Base-by-base conservation (phyloP, 2,797 vertebrate species). In the Ctenochaetus hawaiiensis region DNA sequence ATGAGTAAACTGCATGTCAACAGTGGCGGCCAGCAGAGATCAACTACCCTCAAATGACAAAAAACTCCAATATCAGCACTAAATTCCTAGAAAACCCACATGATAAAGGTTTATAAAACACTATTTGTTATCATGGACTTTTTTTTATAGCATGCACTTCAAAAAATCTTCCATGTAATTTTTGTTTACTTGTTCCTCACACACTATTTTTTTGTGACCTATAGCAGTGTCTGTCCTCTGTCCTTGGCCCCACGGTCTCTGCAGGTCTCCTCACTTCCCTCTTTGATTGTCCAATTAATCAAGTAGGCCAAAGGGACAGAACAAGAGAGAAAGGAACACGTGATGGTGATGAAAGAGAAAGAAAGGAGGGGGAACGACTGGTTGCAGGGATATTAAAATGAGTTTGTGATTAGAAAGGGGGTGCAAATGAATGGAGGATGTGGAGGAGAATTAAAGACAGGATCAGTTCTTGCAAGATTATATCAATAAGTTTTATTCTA, bases 221-320 rank as follows among this genome's bases (percentile, higher is more conserved):
- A 7, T 34, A 66, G 48, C 13, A 5, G 67, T 67, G 62, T 52
- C 63, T 70, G 18, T 81, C 63, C 77, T 44, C 51, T 53, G 83
- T 81, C 82, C 67, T 87, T 76, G 79, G 71, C 73, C 75, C 45
- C 56, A 8, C 11, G 68, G 26, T 78, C 62, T 71, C 80, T 71
- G 69, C 44, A 68, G 60, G 59, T 75, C 67, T 81, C 60, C 70
- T 76, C 78, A 39, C 80, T 72, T 77, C 74, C 71, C 69, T 80
- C 60, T 80, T 73, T 56, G 37, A 64, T 71, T 84, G 90, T 88
- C 82, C 81, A 87, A 89, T 91, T 91, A 93, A 85, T 87, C 84
- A 88, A 90, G 86, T 88, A 87, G 87, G 90, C 68, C 86, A 87
- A 67, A 83, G 77, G 65, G 78, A 75, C 75, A 62, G 57, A 79